A percentile compares a stretch with the other conserved stretches of the same genome.
These are phyloP conservation scores for Sphyrna mokarran DNA, from an alignment of 2,113 vertebrate species.

Conservation along the genomic window DNA sequence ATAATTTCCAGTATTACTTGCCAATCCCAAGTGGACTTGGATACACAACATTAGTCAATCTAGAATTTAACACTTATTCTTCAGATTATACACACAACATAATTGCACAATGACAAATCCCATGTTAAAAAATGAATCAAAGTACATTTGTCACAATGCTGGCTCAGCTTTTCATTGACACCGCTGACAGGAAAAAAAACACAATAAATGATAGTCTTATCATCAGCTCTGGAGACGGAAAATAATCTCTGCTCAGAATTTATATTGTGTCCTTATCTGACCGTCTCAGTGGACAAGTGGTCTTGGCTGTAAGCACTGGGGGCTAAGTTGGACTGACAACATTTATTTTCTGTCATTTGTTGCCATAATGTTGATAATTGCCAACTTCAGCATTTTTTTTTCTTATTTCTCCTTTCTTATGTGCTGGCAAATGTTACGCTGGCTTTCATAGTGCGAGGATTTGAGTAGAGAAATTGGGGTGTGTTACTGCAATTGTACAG, in stretches of 20 bases:
- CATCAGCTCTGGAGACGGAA: not conserved
- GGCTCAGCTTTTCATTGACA: not conserved
- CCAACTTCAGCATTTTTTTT: not conserved
- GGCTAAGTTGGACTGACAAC: not conserved
- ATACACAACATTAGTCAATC: not conserved
- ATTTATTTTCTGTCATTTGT: not conserved
- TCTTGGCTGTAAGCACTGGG: not conserved
- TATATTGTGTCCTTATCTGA: not conserved
- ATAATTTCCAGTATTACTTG: constrained; percentile 4
- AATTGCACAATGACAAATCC: not conserved
- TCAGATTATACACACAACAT: not conserved
- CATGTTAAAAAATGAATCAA: not conserved
- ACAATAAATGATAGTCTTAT: not conserved
- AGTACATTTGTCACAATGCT: not conserved
- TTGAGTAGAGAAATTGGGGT: too few species aligned
- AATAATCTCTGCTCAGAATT: not conserved
- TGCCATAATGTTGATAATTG: not conserved
- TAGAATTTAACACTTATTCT: not conserved
- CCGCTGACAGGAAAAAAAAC: not conserved
- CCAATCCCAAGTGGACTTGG: not conserved
- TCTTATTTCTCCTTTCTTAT: too few species aligned
- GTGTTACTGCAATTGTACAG: too few species aligned
- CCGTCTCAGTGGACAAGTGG: not conserved
- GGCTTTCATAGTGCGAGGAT: too few species aligned
- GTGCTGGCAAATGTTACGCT: too few species aligned